Evolutionary conservation across 2,888 invertebrate genomes (phyloP).

Genomic region (Lobophora halterata): DNA sequence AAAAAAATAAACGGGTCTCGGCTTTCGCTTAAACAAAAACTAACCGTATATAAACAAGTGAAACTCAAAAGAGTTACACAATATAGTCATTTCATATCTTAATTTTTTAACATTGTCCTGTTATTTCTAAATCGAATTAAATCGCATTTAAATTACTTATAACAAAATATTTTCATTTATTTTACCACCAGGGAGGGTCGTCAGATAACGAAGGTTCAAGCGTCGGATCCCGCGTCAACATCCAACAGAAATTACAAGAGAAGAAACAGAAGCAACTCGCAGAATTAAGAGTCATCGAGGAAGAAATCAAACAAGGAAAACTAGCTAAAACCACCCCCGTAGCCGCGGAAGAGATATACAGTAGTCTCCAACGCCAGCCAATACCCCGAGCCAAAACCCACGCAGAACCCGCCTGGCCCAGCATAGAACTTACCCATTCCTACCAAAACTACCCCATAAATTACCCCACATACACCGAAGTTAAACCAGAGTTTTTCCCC

Average conservation of each 20-base stretch:
- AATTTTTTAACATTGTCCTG: no score
- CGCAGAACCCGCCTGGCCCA: constrained; percentile 78
- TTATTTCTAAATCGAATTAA: no score
- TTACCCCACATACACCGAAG: constrained; percentile 70
- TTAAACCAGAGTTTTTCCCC: constrained; percentile 58
- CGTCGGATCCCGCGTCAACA: constrained; percentile 88
- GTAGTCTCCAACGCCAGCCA: constrained; percentile 81
- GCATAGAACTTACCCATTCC: constrained; percentile 66
- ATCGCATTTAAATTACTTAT: no score
- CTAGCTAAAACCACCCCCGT: constrained; percentile 80
- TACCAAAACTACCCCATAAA: constrained; percentile 75
- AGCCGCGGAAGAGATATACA: constrained; percentile 79
- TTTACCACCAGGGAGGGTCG: constrained; percentile 75
- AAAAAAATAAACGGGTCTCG: no score
- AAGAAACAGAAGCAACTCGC: constrained; percentile 94
- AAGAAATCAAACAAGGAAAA: constrained; percentile 93
- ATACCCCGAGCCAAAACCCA: constrained; percentile 87
- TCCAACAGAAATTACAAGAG: constrained; percentile 92
- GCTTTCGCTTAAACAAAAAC: no score
- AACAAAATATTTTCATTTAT: neutral
- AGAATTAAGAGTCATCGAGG: constrained; percentile 87
- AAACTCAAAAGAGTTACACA: no score
- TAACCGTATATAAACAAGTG: no score
- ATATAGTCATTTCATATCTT: no score
- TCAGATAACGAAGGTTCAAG: constrained; percentile 89